Percentiles rank a stretch among this genome's conserved stretches.
phyloP scores from a whole-genome alignment of 2,888 invertebrate species.

The Fragum sueziense region DNA sequence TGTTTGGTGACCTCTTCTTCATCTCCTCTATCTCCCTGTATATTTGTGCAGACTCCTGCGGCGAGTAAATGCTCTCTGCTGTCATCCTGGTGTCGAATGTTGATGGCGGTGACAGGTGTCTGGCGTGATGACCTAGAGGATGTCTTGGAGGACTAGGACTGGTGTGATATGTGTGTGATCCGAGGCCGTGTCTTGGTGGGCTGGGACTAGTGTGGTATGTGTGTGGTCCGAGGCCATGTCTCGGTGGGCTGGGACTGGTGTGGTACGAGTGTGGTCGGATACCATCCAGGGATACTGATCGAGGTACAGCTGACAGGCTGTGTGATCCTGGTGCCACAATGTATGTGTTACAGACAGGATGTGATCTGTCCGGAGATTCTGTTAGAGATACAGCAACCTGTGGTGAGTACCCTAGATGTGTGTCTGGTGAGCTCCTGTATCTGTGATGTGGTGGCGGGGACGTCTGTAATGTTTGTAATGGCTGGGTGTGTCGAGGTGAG shows the following conservation, averaged over 20 bases:
- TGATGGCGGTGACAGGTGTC: constrained; percentile 25
- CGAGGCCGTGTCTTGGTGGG: background rate
- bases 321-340: constrained; percentile 34
- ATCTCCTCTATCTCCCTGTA: constrained; percentile 67
- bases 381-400: constrained; percentile 37
- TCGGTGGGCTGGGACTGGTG: constrained; percentile 3
- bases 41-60: constrained; percentile 65
- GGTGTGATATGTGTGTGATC: constrained; percentile 4
- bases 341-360: constrained; percentile 30
- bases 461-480: background rate
- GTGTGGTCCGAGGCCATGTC: constrained; percentile 2
- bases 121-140: background rate
- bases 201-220: constrained; percentile 6
- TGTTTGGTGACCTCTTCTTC: constrained; percentile 48
- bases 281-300: constrained; percentile 28
- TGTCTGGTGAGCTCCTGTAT: constrained; percentile 26
- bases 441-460: constrained; percentile 19
- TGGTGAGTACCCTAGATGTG: constrained; percentile 47
- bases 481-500: constrained; percentile 45
- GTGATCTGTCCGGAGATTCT: constrained; percentile 25
- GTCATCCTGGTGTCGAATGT: constrained; percentile 30
- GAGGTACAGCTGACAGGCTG: constrained; percentile 23
- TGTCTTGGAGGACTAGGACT: constrained; percentile 6
- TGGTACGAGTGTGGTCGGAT: constrained; percentile 3
- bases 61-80: constrained; percentile 49